phyloP scores from a whole-genome alignment of 1,140 invertebrate genomes.

The Aphis gossypii region DNA sequence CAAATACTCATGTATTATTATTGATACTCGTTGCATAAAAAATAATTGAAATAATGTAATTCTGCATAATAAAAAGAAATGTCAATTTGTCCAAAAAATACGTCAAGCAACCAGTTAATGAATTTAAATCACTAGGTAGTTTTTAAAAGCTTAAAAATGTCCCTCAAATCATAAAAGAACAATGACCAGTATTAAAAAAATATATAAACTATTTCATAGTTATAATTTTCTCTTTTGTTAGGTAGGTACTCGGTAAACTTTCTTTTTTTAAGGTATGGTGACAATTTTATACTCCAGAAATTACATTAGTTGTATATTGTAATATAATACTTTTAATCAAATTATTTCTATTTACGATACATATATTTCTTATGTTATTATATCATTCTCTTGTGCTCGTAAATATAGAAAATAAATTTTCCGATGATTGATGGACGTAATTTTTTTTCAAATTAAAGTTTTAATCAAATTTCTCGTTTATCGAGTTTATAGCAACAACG shows the following conservation, averaged over 20 bases:
- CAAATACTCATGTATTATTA: not conserved
- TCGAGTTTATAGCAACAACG: not conserved
- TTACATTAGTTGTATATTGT: conserved; percentile 7
- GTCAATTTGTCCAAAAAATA: not conserved
- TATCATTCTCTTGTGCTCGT: not conserved
- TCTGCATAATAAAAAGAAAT: not conserved
- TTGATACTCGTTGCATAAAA: not conserved
- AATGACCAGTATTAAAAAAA: not conserved
- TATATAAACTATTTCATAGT: not conserved
- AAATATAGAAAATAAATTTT: not conserved
- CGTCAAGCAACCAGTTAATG: not conserved
- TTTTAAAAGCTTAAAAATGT: not conserved
- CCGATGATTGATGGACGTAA: not conserved
- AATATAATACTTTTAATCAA: conserved; percentile 18
- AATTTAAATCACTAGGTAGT: not conserved
- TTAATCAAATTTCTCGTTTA: not conserved
- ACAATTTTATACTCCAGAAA: conserved; percentile 20
- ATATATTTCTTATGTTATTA: not conserved
- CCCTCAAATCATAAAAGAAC: not conserved
- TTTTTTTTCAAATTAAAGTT: not conserved
- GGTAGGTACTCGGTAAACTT: not conserved
- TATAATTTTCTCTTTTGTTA: conserved; percentile 30
- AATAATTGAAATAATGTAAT: not conserved
- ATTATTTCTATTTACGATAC: not conserved
- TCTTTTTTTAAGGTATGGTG: conserved; percentile 30